Evolutionary conservation across 1,140 invertebrate species (phyloP), one percentile per base, ranked within the genome.

Genomic region (Papilio machaon): DNA sequence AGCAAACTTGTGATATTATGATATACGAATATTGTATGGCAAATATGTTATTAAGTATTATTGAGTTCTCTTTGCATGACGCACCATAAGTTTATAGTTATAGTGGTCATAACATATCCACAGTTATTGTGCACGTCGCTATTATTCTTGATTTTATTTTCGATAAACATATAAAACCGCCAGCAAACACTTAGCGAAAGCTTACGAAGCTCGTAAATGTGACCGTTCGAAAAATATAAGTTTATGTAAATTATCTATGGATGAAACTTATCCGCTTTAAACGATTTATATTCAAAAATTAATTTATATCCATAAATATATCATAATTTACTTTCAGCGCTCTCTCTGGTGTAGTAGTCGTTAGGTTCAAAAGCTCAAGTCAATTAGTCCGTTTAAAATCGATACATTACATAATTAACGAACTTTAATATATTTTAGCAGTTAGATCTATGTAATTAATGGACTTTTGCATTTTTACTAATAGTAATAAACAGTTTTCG

Each of bases 1-100:
- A 30, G 23, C 3, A 11, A 70, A 8, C 6, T 70, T 70, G 13
- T 70, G 64, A 70, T 64, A 64, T 64, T 64, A 64, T 30, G 10
- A 64, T 11, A 70, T 70, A 38, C 64, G 13, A 38, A 70, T 70
- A 70, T 35, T 70, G 64, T 30, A 70, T 70, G 6, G 64, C 64
- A 70, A 35, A 70, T 70, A 70, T 64, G 64, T 70, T 70, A 70
- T 70, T 30, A 38, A 38, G 30, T 70, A 35, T 15, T 70, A 70
- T 70, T 70, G 13, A 13, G 64, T 38, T 70, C 64, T 70, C 30
- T 38, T 67, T 30, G 30, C 64, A 64, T 64, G 60, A 30, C 60
- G 64, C 64, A 70, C 35, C 64, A 70, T 70, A 70, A 70, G 35
- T 70, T 70, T 70, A 70, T 70, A 70, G 64, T 70, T 35, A 70